phyloP scores from a whole-genome alignment of 2,888 invertebrate species.

The Hyalella azteca region DNA sequence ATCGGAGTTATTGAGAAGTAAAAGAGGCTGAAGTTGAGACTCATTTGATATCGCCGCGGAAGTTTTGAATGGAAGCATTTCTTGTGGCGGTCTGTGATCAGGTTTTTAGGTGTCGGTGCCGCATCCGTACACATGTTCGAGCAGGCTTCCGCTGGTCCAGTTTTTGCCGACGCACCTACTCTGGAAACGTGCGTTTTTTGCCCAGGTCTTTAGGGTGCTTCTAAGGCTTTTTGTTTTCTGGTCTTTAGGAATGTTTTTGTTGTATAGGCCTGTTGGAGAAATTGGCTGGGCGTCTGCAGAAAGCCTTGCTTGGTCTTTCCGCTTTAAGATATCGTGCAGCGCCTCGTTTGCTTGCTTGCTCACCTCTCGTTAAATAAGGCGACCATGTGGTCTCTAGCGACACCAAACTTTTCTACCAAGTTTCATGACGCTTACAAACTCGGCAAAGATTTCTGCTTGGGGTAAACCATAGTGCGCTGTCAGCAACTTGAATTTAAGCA shows the following conservation, averaged over 20 bases:
- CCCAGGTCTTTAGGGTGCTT: conserved; percentile 33
- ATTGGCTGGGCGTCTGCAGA: conserved; percentile 31
- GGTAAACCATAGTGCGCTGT: neutral
- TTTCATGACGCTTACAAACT: neutral
- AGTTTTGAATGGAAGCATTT: conserved; percentile 25
- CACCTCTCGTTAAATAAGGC: conserved; percentile 7
- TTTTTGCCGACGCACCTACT: conserved; percentile 15
- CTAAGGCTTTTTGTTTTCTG: conserved; percentile 16
- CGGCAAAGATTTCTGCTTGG: neutral
- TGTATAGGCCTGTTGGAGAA: conserved; percentile 31
- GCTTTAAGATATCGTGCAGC: conserved; percentile 4
- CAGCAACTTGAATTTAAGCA: neutral
- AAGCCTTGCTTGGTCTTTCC: conserved; percentile 13
- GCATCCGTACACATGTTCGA: conserved; percentile 36
- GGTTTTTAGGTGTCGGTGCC: conserved; percentile 25
- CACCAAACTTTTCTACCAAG: neutral
- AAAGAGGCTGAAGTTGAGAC: neutral
- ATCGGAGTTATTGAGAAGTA: neutral
- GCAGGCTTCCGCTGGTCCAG: conserved; percentile 13
- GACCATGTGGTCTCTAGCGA: neutral
- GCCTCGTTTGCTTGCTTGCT: conserved; percentile 23
- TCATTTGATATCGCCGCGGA: conserved; percentile 26
- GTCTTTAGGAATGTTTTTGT: conserved; percentile 35
- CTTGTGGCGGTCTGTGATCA: conserved; percentile 22
- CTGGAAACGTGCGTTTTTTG: conserved; percentile 26